Evolutionary conservation across 2,113 vertebrate species (phyloP), one percentile per base, ranked within the genome.

Genomic region (Seriola aureovittata): DNA sequence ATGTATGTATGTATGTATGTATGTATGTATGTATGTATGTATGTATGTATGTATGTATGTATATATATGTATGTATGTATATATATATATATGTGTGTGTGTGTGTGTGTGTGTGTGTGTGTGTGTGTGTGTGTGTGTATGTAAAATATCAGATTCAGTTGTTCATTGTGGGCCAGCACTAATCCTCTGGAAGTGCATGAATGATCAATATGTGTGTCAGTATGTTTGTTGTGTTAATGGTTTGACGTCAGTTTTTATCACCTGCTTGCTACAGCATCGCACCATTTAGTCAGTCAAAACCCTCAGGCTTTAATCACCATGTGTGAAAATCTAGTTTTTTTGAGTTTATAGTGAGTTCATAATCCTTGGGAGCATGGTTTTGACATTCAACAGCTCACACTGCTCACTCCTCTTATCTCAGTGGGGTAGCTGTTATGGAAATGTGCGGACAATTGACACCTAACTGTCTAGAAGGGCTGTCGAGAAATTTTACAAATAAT

Each of bases 381-480:
- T 58, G 67, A 54, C 58, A 81, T 68, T 38, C 52, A 75, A 5
- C 29, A 57, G 60, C 48, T 38, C 57, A 48, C 59, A 0, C 50
- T 32, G 55, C 54, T 60, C 11, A 29, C 55, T 19, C 21, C 44
- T 66, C 63, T 73, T 0, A 4, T 40, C 25, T 73, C 40, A 52
- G 52, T 10, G 7, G 55, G 12, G 21, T 50, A 21, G 58, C 57
- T 40, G 34, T 79, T 84, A 76, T 80, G 75, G 59, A 84, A 70
- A 55, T 50, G 48, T 19, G 8, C 42, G 23, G 36, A 72, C 52
- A 57, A 40, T 32, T 73, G 48, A 52, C 52, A 38, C 70, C 60
- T 13, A 50, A 86, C 74, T 63, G 66, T 34, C 19, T 71, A 4
- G 4, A 14, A 70, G 55, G 29, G 68, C 62, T 75, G 52, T 58